Base-by-base conservation (phyloP, 1,140 invertebrate species). In the Temnothorax longispinosus region DNA sequence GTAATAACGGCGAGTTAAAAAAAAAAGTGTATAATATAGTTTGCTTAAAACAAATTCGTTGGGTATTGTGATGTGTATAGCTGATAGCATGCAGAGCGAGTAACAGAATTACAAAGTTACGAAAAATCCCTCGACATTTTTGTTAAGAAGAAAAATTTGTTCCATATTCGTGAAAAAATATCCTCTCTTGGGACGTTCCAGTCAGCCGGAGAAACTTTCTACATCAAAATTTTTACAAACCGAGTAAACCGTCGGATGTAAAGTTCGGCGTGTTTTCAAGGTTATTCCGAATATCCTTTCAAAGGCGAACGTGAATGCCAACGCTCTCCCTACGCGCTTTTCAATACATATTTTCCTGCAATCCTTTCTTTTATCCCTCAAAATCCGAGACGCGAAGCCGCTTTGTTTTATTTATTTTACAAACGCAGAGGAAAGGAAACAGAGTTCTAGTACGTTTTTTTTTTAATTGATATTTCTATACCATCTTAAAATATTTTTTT, bases 401-500 rank as follows among this genome's bases (percentile, higher is more conserved):
- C 15, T 44, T 44, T 77, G 56, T 77, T 77, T 77, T 44, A 44
- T 27, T 27, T 27, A 27, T 27, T 27, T 27, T 58, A 77, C 38
- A 44, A 58, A 44, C 21, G 5, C 21, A 44, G 21, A 65, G 35
- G 21, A 77, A 44, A 60, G 21, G 35, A 21, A 62, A 76, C 21
- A 18, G 15, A 62, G 3, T 7, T 56, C 56, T 27, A 0, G 8
- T 21, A 32, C 2, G 3, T n/a, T 52, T 54, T 52, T 54, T 52
- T 50, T 27, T 50, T 35, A 52, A 10, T 47, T 5, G 5, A 50
- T 7, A 27, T 72, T 52, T 47, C 44, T 71, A 15, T 47, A 21
- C 11, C n/a, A 21, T 13, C 3, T 67, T 44, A 44, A 10, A 71
- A 21, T 10, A n/a, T 13, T 35, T 54, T 35, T 32, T 15, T 74